Evolutionary conservation across 1,140 invertebrate genomes (phyloP), one percentile per base, ranked within the genome.

Genomic region (Trichogramma pretiosum): DNA sequence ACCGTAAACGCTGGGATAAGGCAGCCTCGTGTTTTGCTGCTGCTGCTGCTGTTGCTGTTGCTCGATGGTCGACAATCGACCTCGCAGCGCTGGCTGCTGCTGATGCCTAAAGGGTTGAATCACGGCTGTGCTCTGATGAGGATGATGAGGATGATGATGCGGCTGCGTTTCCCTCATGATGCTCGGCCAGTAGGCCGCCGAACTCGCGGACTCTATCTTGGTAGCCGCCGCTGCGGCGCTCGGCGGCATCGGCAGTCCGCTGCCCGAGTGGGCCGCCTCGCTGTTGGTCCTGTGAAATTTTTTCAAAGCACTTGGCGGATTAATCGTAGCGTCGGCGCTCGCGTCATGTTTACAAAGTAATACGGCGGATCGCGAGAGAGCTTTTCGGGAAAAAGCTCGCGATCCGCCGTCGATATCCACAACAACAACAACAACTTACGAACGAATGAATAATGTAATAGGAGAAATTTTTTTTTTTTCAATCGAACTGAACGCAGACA

Each of bases 1-100:
- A 46, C 59, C 59, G 40, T 70, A 67, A 30, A 67, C 59, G 46
- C 57, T 67, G 10, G 68, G 61, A 54, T 68, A 67, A 8, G 69
- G 63, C 48, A 72, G 55, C 45, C 69, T 68, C 5, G 65, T 56
- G 48, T 52, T 73, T 48, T 73, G 70, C 30, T 80, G 75, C 46
- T 82, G 76, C 49, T 80, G 82, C 65, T 52, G 54, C 62, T 26
- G 59, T 47, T 21, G 16, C 26, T 30, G 26, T 30, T 30, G 26
- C 7, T 13, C 26, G 13, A 30, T 30, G n/a, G n/a, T n/a, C n/a
- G n/a, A n/a, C n/a, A n/a, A n/a, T n/a, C n/a, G n/a, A n/a, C n/a
- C n/a, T n/a, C n/a, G n/a, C n/a, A n/a, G n/a, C n/a, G 24, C 24
- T 28, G 5, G 24, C 24, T 11, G 24, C 24, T 28, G 24, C 24